A percentile compares a stretch with the other conserved stretches of the same genome.
These are phyloP conservation scores for Osmerus eperlanus DNA, from an alignment of 2,113 vertebrate species.

Conservation along the genomic window DNA sequence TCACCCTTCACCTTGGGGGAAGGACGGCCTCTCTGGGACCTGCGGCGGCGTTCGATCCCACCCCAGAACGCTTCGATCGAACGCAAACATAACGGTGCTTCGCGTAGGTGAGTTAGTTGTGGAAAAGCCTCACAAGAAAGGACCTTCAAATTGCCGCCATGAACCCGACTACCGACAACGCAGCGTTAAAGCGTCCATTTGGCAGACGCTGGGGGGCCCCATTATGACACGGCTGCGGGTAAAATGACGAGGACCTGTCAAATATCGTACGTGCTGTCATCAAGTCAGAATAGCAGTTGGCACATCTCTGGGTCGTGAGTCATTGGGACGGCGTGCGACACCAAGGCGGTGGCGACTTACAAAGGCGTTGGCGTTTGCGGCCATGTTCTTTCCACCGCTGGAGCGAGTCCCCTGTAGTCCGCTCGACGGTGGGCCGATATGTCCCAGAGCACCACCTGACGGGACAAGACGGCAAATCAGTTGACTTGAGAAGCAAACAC, in stretches of 20 bases:
- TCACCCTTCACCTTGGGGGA: conserved; percentile 23
- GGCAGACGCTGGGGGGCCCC: too few species aligned
- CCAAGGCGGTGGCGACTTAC: conserved; percentile 50
- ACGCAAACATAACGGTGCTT: too few species aligned
- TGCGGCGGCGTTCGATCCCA: neutral
- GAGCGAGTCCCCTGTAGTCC: conserved; percentile 65
- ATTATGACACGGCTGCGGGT: too few species aligned
- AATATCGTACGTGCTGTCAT: too few species aligned
- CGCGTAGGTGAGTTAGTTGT: too few species aligned
- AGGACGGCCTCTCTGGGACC: conserved; percentile 20
- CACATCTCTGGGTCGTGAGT: too few species aligned
- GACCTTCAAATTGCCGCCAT: too few species aligned
- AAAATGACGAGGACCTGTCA: too few species aligned
- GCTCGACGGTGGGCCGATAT: conserved; percentile 73
- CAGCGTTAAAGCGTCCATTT: too few species aligned
- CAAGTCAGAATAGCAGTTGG: too few species aligned
- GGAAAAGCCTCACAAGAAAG: too few species aligned
- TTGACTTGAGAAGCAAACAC: neutral
- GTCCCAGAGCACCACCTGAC: conserved; percentile 88
- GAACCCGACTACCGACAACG: too few species aligned
- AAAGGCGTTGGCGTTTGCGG: conserved; percentile 55
- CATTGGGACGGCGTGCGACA: neutral
- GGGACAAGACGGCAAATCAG: conserved; percentile 22
- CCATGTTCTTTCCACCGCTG: conserved; percentile 37
- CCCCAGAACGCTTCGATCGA: neutral